Percentiles rank a stretch among this genome's conserved stretches.
Conservation (phyloP, 2,113 vertebrate species). For the Hipposideros armiger region DNA sequence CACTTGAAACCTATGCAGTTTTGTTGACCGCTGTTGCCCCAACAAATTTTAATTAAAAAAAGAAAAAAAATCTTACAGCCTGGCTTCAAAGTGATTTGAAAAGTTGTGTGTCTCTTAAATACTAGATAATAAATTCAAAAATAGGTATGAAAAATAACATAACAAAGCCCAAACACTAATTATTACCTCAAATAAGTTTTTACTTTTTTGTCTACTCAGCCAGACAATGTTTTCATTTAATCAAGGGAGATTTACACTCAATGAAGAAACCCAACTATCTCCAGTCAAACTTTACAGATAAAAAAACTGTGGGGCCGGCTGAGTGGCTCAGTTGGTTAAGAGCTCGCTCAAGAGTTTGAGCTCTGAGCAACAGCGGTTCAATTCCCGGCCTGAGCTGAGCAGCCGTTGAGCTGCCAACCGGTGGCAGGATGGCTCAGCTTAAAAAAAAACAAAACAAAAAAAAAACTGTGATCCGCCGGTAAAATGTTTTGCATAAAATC, state of each 20-base stretch:
- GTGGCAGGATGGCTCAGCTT: no score
- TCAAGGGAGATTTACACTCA: not conserved
- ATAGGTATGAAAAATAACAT: not conserved
- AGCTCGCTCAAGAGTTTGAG: no score
- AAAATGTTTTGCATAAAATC: slow-evolving; percentile 38
- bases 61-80: not conserved
- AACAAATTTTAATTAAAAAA: no score
- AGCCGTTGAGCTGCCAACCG: no score
- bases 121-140: not conserved
- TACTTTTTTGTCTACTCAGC: not conserved
- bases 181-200: not conserved
- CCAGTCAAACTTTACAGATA: not conserved
- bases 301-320: no score
- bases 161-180: slow-evolving; percentile 47
- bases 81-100: slow-evolving; percentile 27
- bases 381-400: no score
- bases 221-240: slow-evolving; percentile 49
- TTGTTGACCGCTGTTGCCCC: no score
- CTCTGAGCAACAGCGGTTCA: no score
- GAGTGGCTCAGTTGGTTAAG: no score
- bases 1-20: no score
- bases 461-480: not conserved
- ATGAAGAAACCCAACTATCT: slow-evolving; percentile 12
- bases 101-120: not conserved
- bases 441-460: no score